Base-by-base conservation (phyloP, 1,140 invertebrate genomes). In the Neodiprion virginianus region DNA sequence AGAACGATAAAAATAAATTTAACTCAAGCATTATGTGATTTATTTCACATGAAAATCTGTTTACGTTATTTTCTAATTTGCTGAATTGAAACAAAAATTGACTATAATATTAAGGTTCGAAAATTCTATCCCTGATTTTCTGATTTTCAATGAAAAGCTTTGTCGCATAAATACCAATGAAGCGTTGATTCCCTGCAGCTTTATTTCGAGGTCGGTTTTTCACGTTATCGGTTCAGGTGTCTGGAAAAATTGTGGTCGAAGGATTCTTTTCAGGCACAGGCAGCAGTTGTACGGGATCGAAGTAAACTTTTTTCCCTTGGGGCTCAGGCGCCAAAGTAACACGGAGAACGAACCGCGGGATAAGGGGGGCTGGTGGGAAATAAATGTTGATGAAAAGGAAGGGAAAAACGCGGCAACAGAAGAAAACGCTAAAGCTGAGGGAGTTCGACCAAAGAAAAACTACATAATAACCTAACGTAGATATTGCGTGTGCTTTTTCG, bases 361-460 rank as follows among this genome's bases (percentile, higher is more conserved):
- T 11, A 40, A 4, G 4, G 11, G 11, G 71, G 23, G 71, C 11
- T n/a, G 71, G 1, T 40, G 8, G 4, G 71, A n/a, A 65, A 67
- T 23, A 21, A 67, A 65, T n/a, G 47, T n/a, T 40, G 28, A 66
- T 49, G 23, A 23, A 28, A 73, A 21, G 14, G 53, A 65, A 14
- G 72, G 28, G 28, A 40, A 40, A 40, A 40, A 40, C 28, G 28
- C 5, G 28, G 28, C 5, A 40, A 40, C 28, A 40, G 28, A 40
- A 40, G 28, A 40, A 40, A 40, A 40, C 28, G 28, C 28, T 40
- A 40, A 40, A 40, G 28, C 28, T 40, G 8, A n/a, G 72, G 68
- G 68, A 72, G 8, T 49, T n/a, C 53, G 53, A 61, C 53, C 28
- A 8, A 72, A 23, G 14, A 67, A 61, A 66, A 47, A 61, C 28